Percentiles rank a stretch among this genome's conserved stretches.
Evolutionary conservation across 2,797 vertebrate species (phyloP).

Genomic region (Fratercula arctica): DNA sequence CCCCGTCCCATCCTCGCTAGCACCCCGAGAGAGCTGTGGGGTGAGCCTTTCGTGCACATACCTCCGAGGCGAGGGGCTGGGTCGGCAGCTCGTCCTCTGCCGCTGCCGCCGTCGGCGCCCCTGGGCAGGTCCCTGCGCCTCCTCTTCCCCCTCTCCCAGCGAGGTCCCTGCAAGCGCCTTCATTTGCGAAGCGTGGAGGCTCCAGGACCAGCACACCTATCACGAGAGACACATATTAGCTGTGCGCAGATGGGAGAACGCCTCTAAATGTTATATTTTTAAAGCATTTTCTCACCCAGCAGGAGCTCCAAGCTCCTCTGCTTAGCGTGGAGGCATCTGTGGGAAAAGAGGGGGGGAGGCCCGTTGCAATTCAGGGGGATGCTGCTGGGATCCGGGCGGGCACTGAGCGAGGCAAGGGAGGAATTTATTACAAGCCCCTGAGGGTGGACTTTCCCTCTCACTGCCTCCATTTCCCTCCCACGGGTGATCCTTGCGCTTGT

Average conservation of each 20-base stretch:
- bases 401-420: accelerated
- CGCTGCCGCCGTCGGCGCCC: neutral
- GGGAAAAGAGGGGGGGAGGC: conserved; percentile 37
- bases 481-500: accelerated
- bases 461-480: neutral
- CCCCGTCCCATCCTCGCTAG: accelerated
- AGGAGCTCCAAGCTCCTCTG: conserved; percentile 35
- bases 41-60: neutral
- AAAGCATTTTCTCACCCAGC: conserved; percentile 62
- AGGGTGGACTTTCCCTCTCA: neutral
- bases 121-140: neutral
- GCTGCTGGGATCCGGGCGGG: neutral
- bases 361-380: neutral
- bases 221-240: neutral
- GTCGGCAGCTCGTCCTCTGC: neutral
- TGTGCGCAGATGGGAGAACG: conserved; percentile 36
- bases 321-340: conserved; percentile 3
- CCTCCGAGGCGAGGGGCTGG: neutral
- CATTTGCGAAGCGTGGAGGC: neutral
- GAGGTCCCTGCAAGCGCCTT: neutral
- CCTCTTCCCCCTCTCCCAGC: neutral
- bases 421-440: neutral
- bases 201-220: conserved; percentile 31
- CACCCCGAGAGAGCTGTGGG: accelerated
- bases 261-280: conserved; percentile 58